Conservation (phyloP, 2,113 vertebrate species). For the Struthio camelus region DNA sequence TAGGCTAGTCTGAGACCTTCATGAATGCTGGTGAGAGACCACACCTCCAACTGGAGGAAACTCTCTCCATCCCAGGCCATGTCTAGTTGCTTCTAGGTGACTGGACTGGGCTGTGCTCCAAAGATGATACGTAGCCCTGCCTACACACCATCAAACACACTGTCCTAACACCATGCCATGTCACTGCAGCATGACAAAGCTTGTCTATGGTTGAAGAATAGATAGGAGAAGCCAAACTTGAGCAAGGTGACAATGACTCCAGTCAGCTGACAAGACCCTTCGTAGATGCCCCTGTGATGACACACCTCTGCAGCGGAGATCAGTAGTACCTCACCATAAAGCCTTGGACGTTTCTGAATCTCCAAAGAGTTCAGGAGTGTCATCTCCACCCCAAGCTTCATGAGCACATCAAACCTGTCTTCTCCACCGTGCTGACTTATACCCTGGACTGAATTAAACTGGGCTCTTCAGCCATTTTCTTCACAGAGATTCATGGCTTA, state of each 20-base stretch:
- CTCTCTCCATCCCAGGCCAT: neutral
- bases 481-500: neutral
- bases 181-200: rapidly evolving
- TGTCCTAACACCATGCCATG: neutral
- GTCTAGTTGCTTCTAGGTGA: neutral
- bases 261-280: neutral
- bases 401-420: neutral
- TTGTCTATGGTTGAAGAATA: neutral
- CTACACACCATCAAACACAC: rapidly evolving
- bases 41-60: neutral
- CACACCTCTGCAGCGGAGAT: neutral
- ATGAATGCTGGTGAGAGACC: neutral
- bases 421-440: neutral
- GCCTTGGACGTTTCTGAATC: neutral
- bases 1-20: neutral
- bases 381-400: neutral
- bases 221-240: neutral
- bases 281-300: neutral
- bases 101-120: neutral
- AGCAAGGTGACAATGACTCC: neutral
- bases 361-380: neutral
- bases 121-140: neutral
- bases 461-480: neutral
- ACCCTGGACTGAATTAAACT: neutral
- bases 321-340: neutral